Conservation (phyloP, 2,888 invertebrate genomes). For the Acanthosepion esculentum region DNA sequence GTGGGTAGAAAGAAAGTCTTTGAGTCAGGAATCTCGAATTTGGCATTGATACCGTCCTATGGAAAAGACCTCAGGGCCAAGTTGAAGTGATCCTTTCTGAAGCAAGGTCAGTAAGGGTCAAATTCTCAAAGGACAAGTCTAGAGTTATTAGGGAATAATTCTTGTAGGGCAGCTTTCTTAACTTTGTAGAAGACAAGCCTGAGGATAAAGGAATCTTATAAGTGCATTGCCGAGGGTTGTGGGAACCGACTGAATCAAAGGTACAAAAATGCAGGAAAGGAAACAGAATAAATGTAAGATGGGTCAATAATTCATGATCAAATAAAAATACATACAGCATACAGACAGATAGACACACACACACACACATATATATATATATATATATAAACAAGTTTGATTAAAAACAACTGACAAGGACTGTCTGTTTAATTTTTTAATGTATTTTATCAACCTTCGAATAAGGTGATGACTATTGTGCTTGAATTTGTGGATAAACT, state of each 20-base stretch:
- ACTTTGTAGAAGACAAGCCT: not conserved
- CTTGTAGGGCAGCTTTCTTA: not conserved
- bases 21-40: not conserved
- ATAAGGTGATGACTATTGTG: too few species aligned
- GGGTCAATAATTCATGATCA: not conserved
- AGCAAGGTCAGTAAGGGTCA: not conserved
- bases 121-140: conserved; percentile 33
- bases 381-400: too few species aligned
- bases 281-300: too few species aligned
- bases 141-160: conserved; percentile 11
- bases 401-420: too few species aligned
- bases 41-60: not conserved
- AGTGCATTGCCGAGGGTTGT: not conserved
- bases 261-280: not conserved
- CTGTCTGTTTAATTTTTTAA: too few species aligned
- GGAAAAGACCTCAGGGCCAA: not conserved
- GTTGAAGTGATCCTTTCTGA: not conserved
- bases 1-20: not conserved
- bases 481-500: too few species aligned
- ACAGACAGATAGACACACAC: too few species aligned
- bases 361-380: too few species aligned
- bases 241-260: not conserved
- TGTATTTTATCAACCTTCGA: too few species aligned
- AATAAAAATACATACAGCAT: not conserved
- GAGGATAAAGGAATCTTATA: not conserved